phyloP scores from a whole-genome alignment of 2,113 vertebrate species.

The Labeo rohita region DNA sequence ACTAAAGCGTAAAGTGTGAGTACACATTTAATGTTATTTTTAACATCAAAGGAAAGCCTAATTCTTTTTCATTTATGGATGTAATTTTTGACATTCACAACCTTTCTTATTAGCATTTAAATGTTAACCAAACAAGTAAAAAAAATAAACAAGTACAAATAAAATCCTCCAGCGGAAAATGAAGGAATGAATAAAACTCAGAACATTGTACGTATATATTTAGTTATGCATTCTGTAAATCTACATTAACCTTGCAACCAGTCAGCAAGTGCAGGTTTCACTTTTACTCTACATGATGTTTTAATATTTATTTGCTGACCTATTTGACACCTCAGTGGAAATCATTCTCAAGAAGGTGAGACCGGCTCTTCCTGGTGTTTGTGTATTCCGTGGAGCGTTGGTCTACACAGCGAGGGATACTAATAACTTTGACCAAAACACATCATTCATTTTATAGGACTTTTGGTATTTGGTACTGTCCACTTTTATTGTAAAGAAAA shows the following conservation, averaged over 20 bases:
- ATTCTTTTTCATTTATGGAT: background rate
- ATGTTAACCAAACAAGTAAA: background rate
- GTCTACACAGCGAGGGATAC: background rate
- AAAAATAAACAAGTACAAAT: too few relatives aligned
- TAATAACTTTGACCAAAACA: constrained; percentile 33
- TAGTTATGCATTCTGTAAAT: too few relatives aligned
- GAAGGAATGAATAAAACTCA: background rate
- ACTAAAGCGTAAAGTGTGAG: background rate
- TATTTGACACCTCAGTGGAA: constrained; percentile 21
- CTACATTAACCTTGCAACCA: background rate
- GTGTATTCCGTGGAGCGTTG: background rate
- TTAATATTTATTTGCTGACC: background rate
- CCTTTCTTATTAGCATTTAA: background rate
- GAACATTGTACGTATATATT: background rate
- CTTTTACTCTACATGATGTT: background rate
- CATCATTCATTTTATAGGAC: background rate
- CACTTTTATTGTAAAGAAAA: background rate
- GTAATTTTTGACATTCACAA: too few relatives aligned
- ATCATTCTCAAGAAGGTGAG: constrained; percentile 46
- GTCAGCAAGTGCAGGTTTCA: background rate
- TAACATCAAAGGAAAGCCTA: background rate
- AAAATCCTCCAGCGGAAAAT: too few relatives aligned
- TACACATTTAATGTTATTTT: background rate
- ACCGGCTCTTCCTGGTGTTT: background rate
- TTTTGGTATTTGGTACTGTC: background rate